Percentiles rank a stretch among this genome's conserved stretches.
phyloP scores from a whole-genome alignment of 2,888 invertebrate species.

The Pyralis farinalis region DNA sequence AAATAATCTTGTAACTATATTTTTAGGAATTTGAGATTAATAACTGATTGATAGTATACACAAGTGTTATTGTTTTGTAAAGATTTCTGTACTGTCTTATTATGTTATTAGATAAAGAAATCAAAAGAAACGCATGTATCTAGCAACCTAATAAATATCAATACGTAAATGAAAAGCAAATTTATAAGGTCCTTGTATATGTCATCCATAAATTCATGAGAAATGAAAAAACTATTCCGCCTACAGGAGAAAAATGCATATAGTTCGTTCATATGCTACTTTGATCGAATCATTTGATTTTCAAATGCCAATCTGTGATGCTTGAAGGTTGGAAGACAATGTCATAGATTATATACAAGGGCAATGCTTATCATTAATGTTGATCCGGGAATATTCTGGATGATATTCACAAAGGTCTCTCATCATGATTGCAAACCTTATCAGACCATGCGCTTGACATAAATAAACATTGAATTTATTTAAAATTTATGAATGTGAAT shows the following conservation, averaged over 20 bases:
- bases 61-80: too few relatives aligned
- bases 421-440: conserved; percentile 3
- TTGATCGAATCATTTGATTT: conserved; percentile 41
- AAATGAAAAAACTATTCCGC: conserved; percentile 20
- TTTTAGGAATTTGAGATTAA: too few relatives aligned
- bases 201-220: conserved; percentile 18
- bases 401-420: conserved; percentile 18
- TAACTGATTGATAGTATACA: too few relatives aligned
- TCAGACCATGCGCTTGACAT: conserved; percentile 9
- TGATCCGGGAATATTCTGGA: conserved; percentile 44
- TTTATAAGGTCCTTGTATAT: conserved; percentile 14
- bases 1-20: too few relatives aligned
- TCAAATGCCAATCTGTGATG: conserved; percentile 36
- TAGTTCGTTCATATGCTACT: conserved; percentile 16
- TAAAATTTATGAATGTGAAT: not conserved
- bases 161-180: conserved; percentile 9
- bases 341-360: conserved; percentile 39
- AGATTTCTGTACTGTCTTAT: too few relatives aligned
- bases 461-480: conserved; percentile 11
- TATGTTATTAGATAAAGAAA: too few relatives aligned
- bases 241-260: conserved; percentile 17
- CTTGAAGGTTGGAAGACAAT: conserved; percentile 40
- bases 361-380: conserved; percentile 34
- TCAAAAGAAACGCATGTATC: too few relatives aligned
- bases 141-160: too few relatives aligned